phyloP scores from a whole-genome alignment of 1,140 invertebrate species.

The Ectropis grisescens region DNA sequence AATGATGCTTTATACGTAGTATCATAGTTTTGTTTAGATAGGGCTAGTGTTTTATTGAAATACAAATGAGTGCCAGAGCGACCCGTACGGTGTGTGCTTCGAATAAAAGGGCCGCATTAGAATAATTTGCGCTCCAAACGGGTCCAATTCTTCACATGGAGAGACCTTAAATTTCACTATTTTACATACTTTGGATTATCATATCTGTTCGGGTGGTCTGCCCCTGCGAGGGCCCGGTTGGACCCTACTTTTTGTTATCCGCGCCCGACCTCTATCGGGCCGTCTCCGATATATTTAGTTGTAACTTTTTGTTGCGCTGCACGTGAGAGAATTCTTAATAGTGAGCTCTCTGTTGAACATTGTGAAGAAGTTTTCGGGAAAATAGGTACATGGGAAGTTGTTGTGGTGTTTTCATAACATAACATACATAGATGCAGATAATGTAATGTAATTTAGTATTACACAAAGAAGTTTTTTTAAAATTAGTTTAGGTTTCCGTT shows the following conservation, averaged over 20 bases:
- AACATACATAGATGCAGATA: no score
- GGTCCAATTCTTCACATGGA: constrained; percentile 67
- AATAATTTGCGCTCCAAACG: constrained; percentile 62
- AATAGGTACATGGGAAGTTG: no score
- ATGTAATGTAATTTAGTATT: no score
- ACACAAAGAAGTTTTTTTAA: no score
- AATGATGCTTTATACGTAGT: no score
- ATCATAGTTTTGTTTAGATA: constrained; percentile 59
- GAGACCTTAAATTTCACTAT: constrained; percentile 68
- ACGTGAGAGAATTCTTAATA: constrained; percentile 61
- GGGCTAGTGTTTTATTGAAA: constrained; percentile 66
- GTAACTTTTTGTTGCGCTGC: constrained; percentile 61
- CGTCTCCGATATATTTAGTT: constrained; percentile 66
- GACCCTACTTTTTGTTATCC: constrained; percentile 57
- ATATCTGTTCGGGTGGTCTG: constrained; percentile 54
- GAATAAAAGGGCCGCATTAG: constrained; percentile 67
- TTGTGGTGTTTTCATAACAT: no score
- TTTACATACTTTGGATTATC: constrained; percentile 68
- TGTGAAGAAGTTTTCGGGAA: constrained; percentile 10
- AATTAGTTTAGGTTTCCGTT: no score
- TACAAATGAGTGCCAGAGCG: constrained; percentile 58
- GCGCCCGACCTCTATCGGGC: constrained; percentile 56
- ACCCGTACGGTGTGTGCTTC: constrained; percentile 50
- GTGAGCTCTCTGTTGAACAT: constrained; percentile 21
- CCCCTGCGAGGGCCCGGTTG: constrained; percentile 21